These are phyloP conservation scores for Cheilosia pagana DNA, from an alignment of 2,888 invertebrate genomes.

Conservation along the genomic window DNA sequence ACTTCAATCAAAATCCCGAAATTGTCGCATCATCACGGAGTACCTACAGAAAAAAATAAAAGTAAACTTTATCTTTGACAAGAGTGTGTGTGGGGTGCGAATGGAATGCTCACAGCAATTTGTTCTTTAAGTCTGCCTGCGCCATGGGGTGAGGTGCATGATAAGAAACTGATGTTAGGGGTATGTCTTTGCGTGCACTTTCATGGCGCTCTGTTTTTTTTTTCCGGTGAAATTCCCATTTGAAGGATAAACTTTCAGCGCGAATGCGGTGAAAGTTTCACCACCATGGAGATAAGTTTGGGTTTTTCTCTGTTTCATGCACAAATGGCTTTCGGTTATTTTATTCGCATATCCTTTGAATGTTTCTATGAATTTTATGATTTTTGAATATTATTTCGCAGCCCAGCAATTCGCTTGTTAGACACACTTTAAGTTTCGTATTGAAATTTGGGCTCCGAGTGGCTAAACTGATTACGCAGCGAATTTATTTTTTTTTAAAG, in stretches of 20 bases:
- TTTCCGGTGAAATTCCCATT: constrained; percentile 2
- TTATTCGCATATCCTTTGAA: constrained; percentile 13
- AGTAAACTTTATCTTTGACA: constrained; percentile 36
- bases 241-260: constrained; percentile 36
- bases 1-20: constrained; percentile 56
- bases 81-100: constrained; percentile 11
- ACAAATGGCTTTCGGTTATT: constrained; percentile 16
- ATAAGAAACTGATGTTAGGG: constrained; percentile 35
- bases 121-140: constrained; percentile 21
- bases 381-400: constrained; percentile 43
- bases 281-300: constrained; percentile 20
- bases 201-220: no score
- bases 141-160: constrained; percentile 21
- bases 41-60: constrained; percentile 19
- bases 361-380: constrained; percentile 37
- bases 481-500: background rate
- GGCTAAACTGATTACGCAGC: constrained; percentile 50
- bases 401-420: background rate
- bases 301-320: background rate
- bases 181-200: constrained; percentile 18
- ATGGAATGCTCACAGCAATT: constrained; percentile 44
- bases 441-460: background rate
- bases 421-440: constrained; percentile 28
- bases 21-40: constrained; percentile 47
- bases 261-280: constrained; percentile 34